phyloP scores from a whole-genome alignment of 2,113 vertebrate genomes.

The Dinomys branickii region DNA sequence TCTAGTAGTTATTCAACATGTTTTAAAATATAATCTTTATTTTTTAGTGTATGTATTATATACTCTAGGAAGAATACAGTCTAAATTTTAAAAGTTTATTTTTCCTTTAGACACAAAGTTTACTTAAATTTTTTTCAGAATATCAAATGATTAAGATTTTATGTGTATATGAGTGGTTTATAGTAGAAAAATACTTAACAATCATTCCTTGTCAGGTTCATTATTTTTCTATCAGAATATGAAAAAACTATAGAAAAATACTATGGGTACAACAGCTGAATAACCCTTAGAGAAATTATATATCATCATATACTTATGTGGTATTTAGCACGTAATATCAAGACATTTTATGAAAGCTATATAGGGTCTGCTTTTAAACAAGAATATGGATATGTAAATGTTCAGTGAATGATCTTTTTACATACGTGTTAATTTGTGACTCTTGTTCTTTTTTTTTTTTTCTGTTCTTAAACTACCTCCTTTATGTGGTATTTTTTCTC shows the following conservation, averaged over 20 bases:
- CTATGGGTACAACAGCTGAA: background rate
- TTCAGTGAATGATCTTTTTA: background rate
- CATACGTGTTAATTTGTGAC: background rate
- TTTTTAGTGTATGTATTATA: background rate
- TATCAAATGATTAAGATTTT: background rate
- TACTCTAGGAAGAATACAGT: slow-evolving; percentile 1
- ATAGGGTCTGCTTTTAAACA: background rate
- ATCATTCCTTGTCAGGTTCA: slow-evolving; percentile 34
- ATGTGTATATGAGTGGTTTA: background rate
- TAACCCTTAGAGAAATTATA: slow-evolving; percentile 12
- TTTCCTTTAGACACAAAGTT: slow-evolving; percentile 12
- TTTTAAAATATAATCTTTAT: slow-evolving; percentile 49
- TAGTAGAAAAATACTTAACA: background rate
- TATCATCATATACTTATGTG: background rate
- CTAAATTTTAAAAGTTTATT: slow-evolving; percentile 3
- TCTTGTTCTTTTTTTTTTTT: too few species aligned
- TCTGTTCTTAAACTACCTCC: slow-evolving; percentile 10
- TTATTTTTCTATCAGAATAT: slow-evolving; percentile 18
- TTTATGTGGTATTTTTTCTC: background rate
- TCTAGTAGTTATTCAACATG: background rate
- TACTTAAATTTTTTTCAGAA: slow-evolving; percentile 15
- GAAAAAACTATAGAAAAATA: background rate
- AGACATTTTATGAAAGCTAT: background rate
- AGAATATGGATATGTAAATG: background rate
- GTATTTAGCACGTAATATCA: background rate